phyloP scores from a whole-genome alignment of 2,113 vertebrate genomes.

The Myrmecobius fasciatus region DNA sequence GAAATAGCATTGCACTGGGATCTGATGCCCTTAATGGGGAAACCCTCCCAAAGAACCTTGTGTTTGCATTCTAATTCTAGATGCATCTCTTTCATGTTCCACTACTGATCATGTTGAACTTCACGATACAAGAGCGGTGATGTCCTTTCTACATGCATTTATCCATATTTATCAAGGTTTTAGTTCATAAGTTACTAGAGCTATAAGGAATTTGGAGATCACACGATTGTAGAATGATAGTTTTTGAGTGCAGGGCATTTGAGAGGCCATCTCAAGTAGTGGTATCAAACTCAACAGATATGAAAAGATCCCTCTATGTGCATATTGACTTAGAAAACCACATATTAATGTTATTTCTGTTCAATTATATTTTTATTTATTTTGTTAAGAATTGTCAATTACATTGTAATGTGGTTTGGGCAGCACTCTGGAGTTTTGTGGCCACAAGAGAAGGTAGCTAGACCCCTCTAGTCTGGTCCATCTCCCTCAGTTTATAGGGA shows the following conservation, averaged over 20 bases:
- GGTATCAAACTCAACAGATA: background rate
- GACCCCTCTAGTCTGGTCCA: background rate
- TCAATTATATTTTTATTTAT: background rate
- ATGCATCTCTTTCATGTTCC: background rate
- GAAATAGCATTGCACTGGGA: too few species aligned
- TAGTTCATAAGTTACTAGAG: background rate
- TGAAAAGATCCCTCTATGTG: background rate
- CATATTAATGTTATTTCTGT: background rate
- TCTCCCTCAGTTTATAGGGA: too few species aligned
- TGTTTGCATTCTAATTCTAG: background rate
- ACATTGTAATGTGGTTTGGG: background rate
- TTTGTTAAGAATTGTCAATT: background rate
- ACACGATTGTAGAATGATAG: background rate
- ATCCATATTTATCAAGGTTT: background rate
- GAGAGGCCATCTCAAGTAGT: background rate
- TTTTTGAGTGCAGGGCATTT: background rate
- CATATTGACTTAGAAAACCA: background rate
- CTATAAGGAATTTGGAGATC: background rate
- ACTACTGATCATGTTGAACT: background rate
- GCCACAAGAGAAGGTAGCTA: too few species aligned
- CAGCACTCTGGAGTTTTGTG: background rate
- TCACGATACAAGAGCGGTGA: background rate
- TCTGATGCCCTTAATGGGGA: too few species aligned
- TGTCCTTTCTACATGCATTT: background rate
- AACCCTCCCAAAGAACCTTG: background rate